These are phyloP conservation scores for Suricata suricatta DNA, from an alignment of 2,113 vertebrate species.

Conservation along the genomic window DNA sequence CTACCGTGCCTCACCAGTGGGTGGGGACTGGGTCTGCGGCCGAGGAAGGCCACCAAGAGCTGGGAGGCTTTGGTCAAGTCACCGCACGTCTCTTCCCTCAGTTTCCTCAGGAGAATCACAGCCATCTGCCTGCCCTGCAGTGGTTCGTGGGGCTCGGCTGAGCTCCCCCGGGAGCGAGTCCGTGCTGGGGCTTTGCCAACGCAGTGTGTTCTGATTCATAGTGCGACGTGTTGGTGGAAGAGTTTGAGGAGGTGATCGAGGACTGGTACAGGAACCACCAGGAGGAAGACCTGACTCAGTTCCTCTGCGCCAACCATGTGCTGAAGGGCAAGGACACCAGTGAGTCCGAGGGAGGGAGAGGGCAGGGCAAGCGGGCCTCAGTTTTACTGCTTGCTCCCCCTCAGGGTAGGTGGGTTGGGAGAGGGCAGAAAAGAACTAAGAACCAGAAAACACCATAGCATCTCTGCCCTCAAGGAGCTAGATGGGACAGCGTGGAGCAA, in stretches of 20 bases:
- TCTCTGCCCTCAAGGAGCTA: neutral
- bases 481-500: neutral
- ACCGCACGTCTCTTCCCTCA: neutral
- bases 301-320: conserved; percentile 94
- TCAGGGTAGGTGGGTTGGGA: neutral
- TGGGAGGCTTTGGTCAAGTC: neutral
- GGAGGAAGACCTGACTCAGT: conserved; percentile 93
- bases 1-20: neutral
- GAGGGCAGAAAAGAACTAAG: neutral
- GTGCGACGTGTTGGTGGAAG: conserved; percentile 96
- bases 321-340: conserved; percentile 94
- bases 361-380: accelerated
- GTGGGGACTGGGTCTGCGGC: neutral
- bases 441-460: neutral
- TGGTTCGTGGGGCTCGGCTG: neutral
- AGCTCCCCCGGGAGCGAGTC: neutral
- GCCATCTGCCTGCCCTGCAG: accelerated
- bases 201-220: conserved; percentile 56
- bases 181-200: neutral
- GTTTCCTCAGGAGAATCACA: neutral
- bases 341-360: conserved; percentile 80
- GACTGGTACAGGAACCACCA: conserved; percentile 97
- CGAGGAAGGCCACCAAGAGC: neutral
- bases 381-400: neutral
- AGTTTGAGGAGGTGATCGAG: conserved; percentile 97